Base-by-base conservation (phyloP, 2,113 vertebrate genomes). In the Hystrix brachyura region DNA sequence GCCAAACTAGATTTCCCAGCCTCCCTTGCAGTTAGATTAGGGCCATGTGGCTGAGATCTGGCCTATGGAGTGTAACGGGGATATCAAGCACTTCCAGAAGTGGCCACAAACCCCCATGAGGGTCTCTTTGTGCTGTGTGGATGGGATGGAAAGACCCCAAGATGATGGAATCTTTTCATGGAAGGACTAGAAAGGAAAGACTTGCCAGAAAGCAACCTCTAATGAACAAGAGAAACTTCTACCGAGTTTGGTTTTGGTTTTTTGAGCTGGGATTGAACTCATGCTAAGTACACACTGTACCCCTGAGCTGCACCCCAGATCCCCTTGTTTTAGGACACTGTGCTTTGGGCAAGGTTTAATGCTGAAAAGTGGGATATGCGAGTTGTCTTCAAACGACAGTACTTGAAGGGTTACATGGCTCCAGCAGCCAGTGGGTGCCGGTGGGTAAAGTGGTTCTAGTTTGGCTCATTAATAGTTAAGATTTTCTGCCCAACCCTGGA, bases 1-100 rank as follows among this genome's bases (percentile, higher is more conserved):
- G 55, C 27, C 95, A 96, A 95, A 91, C 87, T 89, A 88, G 59
- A 48, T 82, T 72, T 78, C 89, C 91, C 78, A 95, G 85, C 1
- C 43, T 90, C 59, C 82, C n/a, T 91, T 74, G 89, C 32, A 55
- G 78, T 76, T 62, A 27, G 27, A 0, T 43, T 94, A 53, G 48
- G 82, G 19, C 19, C 84, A 29, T 32, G 53, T 67, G 43, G 59
- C 76, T 64, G 59, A 43, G 27, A 71, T 85, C 81, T 94, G 46
- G 65, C 65, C 92, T 65, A n/a, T 43, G 84, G 46, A 23, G 5
- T 81, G 60, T 74, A 32, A 59, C 1, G 29, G 27, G 32, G 62
- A 38, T 14, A 53, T 10, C 29, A 18, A 14, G 34, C 27, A 60
- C 60, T 81, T 91, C 82, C 64, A 79, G 38, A 65, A 18, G 51